A percentile compares a stretch with the other conserved stretches of the same genome.
These are phyloP conservation scores for Willowsia nigromaculata DNA, from an alignment of 2,888 invertebrate genomes.

Conservation along the genomic window DNA sequence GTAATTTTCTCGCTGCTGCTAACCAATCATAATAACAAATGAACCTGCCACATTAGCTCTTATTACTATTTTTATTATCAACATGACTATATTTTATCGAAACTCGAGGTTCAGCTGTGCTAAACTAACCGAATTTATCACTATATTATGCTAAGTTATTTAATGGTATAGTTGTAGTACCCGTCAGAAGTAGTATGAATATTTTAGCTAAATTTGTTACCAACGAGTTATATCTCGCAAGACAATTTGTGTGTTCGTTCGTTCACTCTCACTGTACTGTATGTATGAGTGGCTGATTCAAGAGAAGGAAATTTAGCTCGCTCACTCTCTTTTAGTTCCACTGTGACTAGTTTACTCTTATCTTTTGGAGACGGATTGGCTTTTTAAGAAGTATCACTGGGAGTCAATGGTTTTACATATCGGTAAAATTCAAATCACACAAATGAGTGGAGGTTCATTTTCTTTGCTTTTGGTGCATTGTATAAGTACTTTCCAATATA, in stretches of 20 bases:
- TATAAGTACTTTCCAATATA: neutral
- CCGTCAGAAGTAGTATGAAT: neutral
- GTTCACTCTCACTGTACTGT: neutral
- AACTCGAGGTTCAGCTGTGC: constrained; percentile 2
- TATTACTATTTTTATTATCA: neutral
- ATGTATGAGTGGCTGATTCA: neutral
- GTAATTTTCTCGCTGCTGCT: neutral
- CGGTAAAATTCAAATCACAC: neutral
- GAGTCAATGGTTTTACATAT: constrained; percentile 1
- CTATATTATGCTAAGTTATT: neutral
- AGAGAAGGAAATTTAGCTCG: neutral
- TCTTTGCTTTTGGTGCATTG: neutral
- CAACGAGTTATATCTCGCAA: neutral
- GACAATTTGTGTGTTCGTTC: neutral
- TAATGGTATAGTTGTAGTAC: neutral
- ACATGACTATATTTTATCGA: neutral
- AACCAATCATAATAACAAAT: constrained; percentile 26
- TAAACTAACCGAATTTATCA: neutral
- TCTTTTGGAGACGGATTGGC: neutral
- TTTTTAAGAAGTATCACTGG: neutral
- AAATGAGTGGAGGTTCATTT: neutral
- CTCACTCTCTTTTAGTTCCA: neutral
- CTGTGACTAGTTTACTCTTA: neutral
- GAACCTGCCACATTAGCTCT: constrained; percentile 4
- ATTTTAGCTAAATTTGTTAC: neutral